Percentiles rank a stretch among this genome's conserved stretches.
Evolutionary conservation across 2,888 invertebrate species (phyloP).

Genomic region (Thymelicus lineola): DNA sequence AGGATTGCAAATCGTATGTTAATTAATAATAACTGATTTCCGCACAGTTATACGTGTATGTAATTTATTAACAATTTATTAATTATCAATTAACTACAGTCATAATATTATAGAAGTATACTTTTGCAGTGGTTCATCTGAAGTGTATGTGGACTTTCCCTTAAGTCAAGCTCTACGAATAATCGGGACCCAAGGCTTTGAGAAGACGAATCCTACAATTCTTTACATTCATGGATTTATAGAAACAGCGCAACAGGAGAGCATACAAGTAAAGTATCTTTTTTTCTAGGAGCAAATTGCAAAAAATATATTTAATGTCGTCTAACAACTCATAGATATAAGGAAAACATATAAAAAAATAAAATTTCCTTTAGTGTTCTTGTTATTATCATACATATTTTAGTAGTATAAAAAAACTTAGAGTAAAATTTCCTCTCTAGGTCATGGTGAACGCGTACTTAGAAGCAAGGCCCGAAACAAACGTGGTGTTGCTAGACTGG

Average conservation of each 20-base stretch:
- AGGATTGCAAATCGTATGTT: too few species aligned
- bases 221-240: slow-evolving; percentile 86
- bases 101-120: slow-evolving; percentile 3
- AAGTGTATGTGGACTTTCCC: slow-evolving; percentile 79
- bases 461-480: slow-evolving; percentile 71
- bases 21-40: too few species aligned
- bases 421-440: slow-evolving; percentile 49
- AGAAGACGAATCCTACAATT: slow-evolving; percentile 78
- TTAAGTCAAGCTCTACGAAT: slow-evolving; percentile 75
- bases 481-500: slow-evolving; percentile 79
- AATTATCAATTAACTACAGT: too few species aligned
- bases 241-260: slow-evolving; percentile 84
- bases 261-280: slow-evolving; percentile 71
- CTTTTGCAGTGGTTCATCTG: slow-evolving; percentile 61
- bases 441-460: slow-evolving; percentile 78
- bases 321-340: too few species aligned
- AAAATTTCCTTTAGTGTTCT: too few species aligned
- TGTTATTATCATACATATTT: too few species aligned
- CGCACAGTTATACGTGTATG: too few species aligned
- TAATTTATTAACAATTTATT: too few species aligned
- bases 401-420: too few species aligned
- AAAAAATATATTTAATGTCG: too few species aligned
- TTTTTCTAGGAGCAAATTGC: neutral
- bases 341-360: neutral
- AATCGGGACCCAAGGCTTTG: slow-evolving; percentile 75